Base-by-base conservation (phyloP, 2,113 vertebrate species). In the Corythaixoides concolor region DNA sequence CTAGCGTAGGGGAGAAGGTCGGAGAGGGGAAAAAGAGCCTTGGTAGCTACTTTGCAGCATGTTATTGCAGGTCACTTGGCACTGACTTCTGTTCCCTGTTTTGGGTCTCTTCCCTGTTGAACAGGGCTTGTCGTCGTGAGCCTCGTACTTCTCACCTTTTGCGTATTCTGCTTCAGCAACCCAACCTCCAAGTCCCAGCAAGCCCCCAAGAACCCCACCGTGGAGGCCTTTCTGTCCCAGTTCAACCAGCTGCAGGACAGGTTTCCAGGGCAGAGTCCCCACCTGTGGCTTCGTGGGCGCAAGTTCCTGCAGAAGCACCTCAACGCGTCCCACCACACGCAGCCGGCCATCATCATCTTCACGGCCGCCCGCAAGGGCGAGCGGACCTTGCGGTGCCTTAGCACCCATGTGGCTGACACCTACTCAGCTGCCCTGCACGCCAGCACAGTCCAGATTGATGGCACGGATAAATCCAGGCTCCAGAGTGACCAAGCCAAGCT, bases 341-440 rank as follows among this genome's bases (percentile, higher is more conserved):
- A 99, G 91, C 99, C 99, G 0, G 99, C 99, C 96, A 99, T 98
- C 74, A 11, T 99, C 94, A 99, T 99, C 74, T 97, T 99, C 53
- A 97, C 99, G 0, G 98, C 99, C 0, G 99, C 99, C 16, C 96
- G 37, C 24, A 41, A 92, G 27, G 99, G 95, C 0, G 95, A 98
- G 94, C 86, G 21, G 89, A 99, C 99, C 4, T 96, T 99, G 89
- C 97, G 39, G 30, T 99, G 99, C 97, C 97, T 99, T 47, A 98
- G 99, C 45, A 8, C 69, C 50, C 68, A 22, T 2, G 70, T 99
- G 59, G 99, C 99, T 1, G 58, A 96, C 9, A 97, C 98, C 78
- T 99, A 99, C 75, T 98, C 99, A 0, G 89, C 95, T 0, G 97
- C 98, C 35, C 90, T 98, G 76, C 98, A 98, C 1, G 97, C 97